Conservation (phyloP, 2,113 vertebrate genomes). For the Myrmecobius fasciatus region DNA sequence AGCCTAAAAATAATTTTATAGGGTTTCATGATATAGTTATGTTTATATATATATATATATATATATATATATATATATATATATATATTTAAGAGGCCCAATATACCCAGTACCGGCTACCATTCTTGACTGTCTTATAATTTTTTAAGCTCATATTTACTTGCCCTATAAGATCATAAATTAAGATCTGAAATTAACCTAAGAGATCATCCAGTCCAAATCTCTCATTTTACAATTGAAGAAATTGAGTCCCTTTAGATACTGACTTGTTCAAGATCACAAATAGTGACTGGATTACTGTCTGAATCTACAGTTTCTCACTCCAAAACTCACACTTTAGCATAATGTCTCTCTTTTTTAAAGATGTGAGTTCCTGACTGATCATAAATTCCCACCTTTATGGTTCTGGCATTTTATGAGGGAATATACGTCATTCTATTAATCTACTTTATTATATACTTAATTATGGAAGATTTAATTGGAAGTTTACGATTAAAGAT, state of each 20-base stretch:
- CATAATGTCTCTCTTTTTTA: not conserved
- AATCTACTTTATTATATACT: too few relatives aligned
- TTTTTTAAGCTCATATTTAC: not conserved
- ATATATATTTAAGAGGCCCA: not conserved
- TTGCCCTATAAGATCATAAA: not conserved
- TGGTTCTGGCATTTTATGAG: not conserved
- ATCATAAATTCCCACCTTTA: not conserved
- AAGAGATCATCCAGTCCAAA: not conserved
- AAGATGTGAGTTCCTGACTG: not conserved
- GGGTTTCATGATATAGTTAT: not conserved
- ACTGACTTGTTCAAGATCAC: not conserved
- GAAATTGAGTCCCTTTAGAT: not conserved
- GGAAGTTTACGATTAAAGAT: not conserved
- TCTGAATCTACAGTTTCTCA: not conserved
- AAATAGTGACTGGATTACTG: not conserved
- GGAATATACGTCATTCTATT: not conserved
- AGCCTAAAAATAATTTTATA: not conserved
- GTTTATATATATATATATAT: not conserved
- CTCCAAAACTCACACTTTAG: not conserved
- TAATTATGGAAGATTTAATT: not conserved
- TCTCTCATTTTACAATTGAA: not conserved
- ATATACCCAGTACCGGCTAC: not conserved
- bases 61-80: too few relatives aligned
- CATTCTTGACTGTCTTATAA: not conserved
- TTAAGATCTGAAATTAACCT: not conserved